phyloP scores from a whole-genome alignment of 1,140 invertebrate genomes.

The Gerris buenoi region DNA sequence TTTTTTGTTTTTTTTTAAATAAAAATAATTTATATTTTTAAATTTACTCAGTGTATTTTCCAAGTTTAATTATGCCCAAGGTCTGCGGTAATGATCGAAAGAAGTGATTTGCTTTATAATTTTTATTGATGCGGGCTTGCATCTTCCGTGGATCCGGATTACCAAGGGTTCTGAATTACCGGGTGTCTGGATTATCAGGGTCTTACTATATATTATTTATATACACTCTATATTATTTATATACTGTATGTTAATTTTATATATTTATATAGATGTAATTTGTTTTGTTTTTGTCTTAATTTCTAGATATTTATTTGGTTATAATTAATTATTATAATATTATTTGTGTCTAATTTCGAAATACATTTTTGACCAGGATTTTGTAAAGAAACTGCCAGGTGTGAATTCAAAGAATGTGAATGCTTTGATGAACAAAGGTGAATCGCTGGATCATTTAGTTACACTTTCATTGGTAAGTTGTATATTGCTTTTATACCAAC shows the following conservation, averaged over 20 bases:
- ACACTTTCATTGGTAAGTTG: constrained; percentile 18
- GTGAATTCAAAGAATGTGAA: constrained; percentile 75
- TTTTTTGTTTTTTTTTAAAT: no score
- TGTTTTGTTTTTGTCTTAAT: neutral
- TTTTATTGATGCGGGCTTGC: no score
- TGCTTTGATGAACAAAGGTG: constrained; percentile 58
- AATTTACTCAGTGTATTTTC: no score
- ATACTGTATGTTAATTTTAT: no score
- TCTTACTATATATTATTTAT: neutral
- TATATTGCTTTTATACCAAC: no score
- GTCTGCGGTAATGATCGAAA: no score
- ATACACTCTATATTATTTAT: neutral
- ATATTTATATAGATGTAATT: neutral
- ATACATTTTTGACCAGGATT: constrained; percentile 45
- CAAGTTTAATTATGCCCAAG: no score
- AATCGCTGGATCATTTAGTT: constrained; percentile 48
- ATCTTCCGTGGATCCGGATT: no score
- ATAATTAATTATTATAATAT: neutral
- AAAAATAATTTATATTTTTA: no score
- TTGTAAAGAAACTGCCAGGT: constrained; percentile 78
- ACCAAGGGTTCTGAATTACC: no score
- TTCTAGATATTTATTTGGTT: neutral
- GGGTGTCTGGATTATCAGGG: neutral
- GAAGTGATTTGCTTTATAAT: no score
- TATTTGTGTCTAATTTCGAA: no score